phyloP scores from a whole-genome alignment of 2,113 vertebrate genomes.

The Raphicerus campestris region DNA sequence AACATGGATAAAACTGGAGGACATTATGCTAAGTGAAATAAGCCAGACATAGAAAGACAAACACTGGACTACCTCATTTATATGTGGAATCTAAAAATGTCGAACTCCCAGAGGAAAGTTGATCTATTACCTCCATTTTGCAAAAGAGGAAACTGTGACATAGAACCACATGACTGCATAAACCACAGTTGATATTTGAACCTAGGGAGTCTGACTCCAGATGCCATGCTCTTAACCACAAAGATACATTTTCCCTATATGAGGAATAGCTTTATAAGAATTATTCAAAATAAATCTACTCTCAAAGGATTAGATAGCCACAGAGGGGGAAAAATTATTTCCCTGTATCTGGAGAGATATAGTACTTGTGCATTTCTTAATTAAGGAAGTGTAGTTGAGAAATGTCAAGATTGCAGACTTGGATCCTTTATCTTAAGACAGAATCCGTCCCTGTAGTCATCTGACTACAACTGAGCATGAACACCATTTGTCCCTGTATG shows the following conservation, averaged over 20 bases:
- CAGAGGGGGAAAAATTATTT: not conserved
- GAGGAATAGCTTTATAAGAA: not conserved
- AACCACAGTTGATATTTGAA: not conserved
- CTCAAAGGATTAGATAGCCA: not conserved
- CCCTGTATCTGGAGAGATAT: not conserved
- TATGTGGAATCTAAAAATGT: not conserved
- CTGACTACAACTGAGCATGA: conserved; percentile 14
- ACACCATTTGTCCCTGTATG: conserved; percentile 29
- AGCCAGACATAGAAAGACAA: not conserved
- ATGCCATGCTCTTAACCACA: not conserved
- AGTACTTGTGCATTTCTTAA: not conserved
- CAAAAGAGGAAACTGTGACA: not conserved
- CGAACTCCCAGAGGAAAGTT: not conserved
- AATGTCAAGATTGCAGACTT: not conserved
- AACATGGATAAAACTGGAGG: not conserved
- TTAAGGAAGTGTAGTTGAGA: not conserved
- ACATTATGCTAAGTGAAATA: not conserved
- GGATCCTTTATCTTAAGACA: not conserved
- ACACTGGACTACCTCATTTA: not conserved
- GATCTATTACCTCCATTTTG: not conserved
- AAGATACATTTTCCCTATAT: not conserved
- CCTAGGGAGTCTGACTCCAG: not conserved
- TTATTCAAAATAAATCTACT: not conserved
- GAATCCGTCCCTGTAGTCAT: not conserved
- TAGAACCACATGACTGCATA: not conserved